Base-by-base conservation (phyloP, 23 tunicate species). In the Oikopleura dioica region DNA sequence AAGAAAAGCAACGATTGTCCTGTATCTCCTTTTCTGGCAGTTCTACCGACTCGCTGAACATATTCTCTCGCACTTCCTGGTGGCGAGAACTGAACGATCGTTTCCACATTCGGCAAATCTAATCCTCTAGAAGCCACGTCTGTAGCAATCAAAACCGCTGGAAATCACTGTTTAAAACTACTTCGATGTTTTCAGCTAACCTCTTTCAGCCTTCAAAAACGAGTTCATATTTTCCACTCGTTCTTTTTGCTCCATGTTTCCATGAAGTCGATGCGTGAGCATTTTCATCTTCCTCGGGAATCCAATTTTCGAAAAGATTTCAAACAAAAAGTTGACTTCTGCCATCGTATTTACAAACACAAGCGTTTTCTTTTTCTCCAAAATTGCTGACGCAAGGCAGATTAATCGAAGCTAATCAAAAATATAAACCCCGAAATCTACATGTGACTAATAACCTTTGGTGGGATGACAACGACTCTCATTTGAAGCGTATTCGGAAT, bases 71-170 rank as follows among this genome's bases (percentile, higher is more conserved):
- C 95, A 75, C 78, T 81, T 0, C 95, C 99, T 0, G 99, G 99
- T 36, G 83, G 78, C 16, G 84, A 81, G 76, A 86, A 86, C 77
- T 94, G 99, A 21, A 94, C 76, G 1, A 94, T 94, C 87, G 84
- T 83, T 35, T 86, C 80, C 2, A 94, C 95, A 37, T 77, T 77
- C 5, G 99, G 99, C 35, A 94, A 69, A 59, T 94, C 99, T 50
- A 94, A 58, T 37, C 99, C 99, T 35, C 99, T 75, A 0, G 99
- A 84, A 1, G 99, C 99, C 1, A 94, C 99, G 88, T 94, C 99
- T 31, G 99, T 94, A 36, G 87, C 82, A 30, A 86, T 37, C 36
- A 86, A 36, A 1, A 86, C 77, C n/a, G n/a, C n/a, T n/a, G n/a
- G n/a, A n/a, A n/a, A n/a, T n/a, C n/a, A n/a, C n/a, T n/a, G n/a